Evolutionary conservation across 1,140 invertebrate genomes (phyloP).

Genomic region (Trachymyrmex septentrionalis): DNA sequence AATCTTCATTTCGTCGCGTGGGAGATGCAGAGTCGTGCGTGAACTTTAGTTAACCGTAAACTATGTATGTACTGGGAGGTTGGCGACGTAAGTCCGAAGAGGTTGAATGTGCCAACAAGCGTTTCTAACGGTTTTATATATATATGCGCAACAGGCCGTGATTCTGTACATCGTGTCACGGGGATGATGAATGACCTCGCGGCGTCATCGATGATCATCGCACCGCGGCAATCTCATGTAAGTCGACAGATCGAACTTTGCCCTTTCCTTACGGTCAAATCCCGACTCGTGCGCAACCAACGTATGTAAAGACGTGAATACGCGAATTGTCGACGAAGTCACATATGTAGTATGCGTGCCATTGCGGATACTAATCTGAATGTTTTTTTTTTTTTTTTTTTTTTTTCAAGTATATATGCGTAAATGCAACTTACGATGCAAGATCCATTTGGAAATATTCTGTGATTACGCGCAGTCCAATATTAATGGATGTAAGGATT

Average conservation of each 20-base stretch:
- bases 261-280: constrained; percentile 29
- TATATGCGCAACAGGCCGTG: constrained; percentile 23
- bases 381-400: too few species aligned
- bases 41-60: constrained; percentile 57
- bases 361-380: neutral
- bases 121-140: constrained; percentile 74
- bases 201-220: constrained; percentile 63
- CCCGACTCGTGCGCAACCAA: constrained; percentile 10
- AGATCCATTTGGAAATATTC: neutral
- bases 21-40: constrained; percentile 28
- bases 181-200: constrained; percentile 67
- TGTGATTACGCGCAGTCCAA: neutral
- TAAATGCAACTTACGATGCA: neutral
- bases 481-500: neutral
- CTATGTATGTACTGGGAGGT: constrained; percentile 8
- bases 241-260: constrained; percentile 59
- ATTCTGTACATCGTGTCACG: constrained; percentile 47
- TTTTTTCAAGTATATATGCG: neutral
- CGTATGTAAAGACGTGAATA: neutral
- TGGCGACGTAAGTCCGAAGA: constrained; percentile 23
- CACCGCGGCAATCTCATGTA: constrained; percentile 62
- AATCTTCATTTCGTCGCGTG: constrained; percentile 34
- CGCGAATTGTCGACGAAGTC: neutral
- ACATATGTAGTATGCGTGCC: neutral
- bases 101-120: constrained; percentile 67